Evolutionary conservation across 2,113 vertebrate genomes (phyloP), one percentile per base, ranked within the genome.

Genomic region (Aleadryas rufinucha): DNA sequence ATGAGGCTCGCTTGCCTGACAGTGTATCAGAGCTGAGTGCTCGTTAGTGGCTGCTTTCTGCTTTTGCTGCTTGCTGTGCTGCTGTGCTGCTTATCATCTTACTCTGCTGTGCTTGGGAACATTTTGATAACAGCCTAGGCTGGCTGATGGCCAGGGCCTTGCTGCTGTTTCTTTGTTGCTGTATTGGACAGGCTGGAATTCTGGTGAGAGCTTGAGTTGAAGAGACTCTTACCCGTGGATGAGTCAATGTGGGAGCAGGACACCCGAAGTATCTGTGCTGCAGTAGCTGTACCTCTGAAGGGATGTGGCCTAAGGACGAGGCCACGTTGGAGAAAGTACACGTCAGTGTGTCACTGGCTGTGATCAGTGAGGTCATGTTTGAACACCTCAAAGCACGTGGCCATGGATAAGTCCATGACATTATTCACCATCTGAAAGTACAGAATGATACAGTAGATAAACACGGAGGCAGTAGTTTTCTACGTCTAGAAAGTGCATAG

Each of bases 51-150:
- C 71, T 56, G 63, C 71, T 56, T 64, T 77, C 57, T 70, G 64
- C 71, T 84, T 49, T 70, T 1, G 0, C 71, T 77, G 56, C 56
- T 84, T 31, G 15, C 80, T 90, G 35, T 56, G 71, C 80, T 84
- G 47, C 56, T 53, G 66, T 45, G 68, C 71, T 77, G 80, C 80
- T 90, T 90, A 90, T 70, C 88, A 56, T 77, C 80, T 63, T 70
- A 77, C 65, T 77, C 64, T 64, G 80, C 42, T 44, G 56, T 64
- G 64, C 71, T 84, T 49, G 56, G 64, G 64, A 84, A 63, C 42
- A 64, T 37, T 84, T 12, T 63, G 56, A 56, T 84, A 90, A 56
- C 64, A 84, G 80, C 64, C 42, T 90, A 49, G 49, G 42, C 49
- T 84, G 88, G 71, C 71, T 44, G 56, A 84, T 70, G 56, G 49